phyloP scores from a whole-genome alignment of 2,888 invertebrate species.

The Cerceris ruficornis region DNA sequence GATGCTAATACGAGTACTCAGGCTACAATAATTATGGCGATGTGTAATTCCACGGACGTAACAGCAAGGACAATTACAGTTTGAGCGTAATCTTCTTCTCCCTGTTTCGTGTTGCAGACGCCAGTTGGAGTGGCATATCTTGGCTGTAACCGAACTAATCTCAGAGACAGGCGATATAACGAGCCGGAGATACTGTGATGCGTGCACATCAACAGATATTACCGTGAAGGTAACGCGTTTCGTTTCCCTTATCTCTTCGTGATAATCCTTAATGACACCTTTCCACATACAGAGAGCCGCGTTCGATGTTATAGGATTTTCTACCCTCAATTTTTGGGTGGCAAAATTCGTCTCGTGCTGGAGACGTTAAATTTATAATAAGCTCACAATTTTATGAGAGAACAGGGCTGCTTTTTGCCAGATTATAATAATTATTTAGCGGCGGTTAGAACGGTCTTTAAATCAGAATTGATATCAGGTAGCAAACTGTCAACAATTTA shows the following conservation, averaged over 20 bases:
- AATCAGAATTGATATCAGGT: too few relatives aligned
- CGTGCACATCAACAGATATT: conserved; percentile 49
- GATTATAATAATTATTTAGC: too few relatives aligned
- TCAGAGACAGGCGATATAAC: conserved; percentile 45
- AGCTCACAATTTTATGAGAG: too few relatives aligned
- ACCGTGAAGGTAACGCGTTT: conserved; percentile 27
- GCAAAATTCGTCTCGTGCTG: neutral
- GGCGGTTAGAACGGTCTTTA: too few relatives aligned
- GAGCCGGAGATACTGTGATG: conserved; percentile 37
- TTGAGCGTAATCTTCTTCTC: conserved; percentile 45
- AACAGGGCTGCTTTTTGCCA: too few relatives aligned
- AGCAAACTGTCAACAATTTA: too few relatives aligned
- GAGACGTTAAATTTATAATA: neutral
- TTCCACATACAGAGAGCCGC: too few relatives aligned
- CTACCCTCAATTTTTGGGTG: neutral
- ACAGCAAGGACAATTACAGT: conserved; percentile 45
- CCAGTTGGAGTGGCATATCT: conserved; percentile 32
- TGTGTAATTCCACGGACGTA: conserved; percentile 36
- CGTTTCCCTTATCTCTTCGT: conserved; percentile 32
- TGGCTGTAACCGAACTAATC: conserved; percentile 43
- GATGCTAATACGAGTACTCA: neutral
- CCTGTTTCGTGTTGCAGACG: conserved; percentile 16
- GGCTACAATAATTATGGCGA: conserved; percentile 36
- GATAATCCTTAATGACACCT: neutral
- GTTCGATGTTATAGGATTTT: neutral